A percentile compares a stretch with the other conserved stretches of the same genome.
Evolutionary conservation across 2,888 invertebrate species (phyloP).

Genomic region (Drosophila dives): DNA sequence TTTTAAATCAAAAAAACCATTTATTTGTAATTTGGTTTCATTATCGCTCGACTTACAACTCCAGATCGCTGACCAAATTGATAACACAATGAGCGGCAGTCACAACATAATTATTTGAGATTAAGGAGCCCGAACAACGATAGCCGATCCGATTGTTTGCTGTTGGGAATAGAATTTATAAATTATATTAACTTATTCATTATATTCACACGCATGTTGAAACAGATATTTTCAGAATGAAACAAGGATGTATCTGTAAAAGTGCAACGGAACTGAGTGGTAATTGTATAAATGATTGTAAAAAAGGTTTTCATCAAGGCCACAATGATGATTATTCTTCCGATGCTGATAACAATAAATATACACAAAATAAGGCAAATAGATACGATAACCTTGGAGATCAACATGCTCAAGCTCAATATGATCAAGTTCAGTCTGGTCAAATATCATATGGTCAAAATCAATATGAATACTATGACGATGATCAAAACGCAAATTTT

Average conservation of each 20-base stretch:
- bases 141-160: slow-evolving; percentile 80
- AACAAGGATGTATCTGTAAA: slow-evolving; percentile 43
- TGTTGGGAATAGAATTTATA: slow-evolving; percentile 43
- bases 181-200: background rate
- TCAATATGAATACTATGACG: background rate
- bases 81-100: slow-evolving; percentile 88
- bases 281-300: slow-evolving; percentile 24
- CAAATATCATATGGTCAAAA: too few species aligned
- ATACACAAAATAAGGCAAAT: too few species aligned
- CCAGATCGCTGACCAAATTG: slow-evolving; percentile 85
- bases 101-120: slow-evolving; percentile 86
- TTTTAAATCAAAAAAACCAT: background rate
- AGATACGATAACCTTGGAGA: too few species aligned
- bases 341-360: background rate
- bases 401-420: too few species aligned
- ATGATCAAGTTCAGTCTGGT: too few species aligned
- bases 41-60: slow-evolving; percentile 81
- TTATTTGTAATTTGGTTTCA: background rate
- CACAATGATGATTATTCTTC: background rate
- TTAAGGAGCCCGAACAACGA: slow-evolving; percentile 86
- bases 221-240: slow-evolving; percentile 30
- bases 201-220: background rate
- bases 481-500: slow-evolving; percentile 8
- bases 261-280: slow-evolving; percentile 14
- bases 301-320: background rate